phyloP scores from a whole-genome alignment of 2,797 vertebrate species.

The Siniperca scherzeri region DNA sequence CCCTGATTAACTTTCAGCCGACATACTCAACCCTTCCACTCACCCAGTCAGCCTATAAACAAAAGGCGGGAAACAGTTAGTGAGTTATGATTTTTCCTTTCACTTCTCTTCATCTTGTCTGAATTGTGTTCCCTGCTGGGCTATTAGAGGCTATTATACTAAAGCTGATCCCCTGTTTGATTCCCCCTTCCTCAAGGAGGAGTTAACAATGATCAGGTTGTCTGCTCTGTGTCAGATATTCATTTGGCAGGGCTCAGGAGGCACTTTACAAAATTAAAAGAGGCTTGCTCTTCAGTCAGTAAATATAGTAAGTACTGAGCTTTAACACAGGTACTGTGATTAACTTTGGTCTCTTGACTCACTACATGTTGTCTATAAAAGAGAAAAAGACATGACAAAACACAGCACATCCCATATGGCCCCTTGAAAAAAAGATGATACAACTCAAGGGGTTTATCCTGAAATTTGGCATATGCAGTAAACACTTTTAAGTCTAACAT shows the following conservation, averaged over 20 bases:
- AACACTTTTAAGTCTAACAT: neutral
- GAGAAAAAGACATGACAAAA: neutral
- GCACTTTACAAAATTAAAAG: conserved; percentile 27
- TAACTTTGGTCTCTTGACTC: neutral
- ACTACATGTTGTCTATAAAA: neutral
- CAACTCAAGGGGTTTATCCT: neutral
- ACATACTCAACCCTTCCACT: conserved; percentile 18
- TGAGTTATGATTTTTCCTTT: conserved; percentile 21
- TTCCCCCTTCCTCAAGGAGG: neutral
- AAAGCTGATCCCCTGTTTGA: conserved; percentile 5
- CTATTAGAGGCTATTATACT: conserved; percentile 40
- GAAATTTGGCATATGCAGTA: neutral
- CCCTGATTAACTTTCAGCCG: conserved; percentile 47
- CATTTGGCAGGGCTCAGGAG: neutral
- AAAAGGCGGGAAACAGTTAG: conserved; percentile 16
- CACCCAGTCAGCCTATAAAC: conserved; percentile 11
- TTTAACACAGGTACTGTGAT: neutral
- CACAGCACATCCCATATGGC: neutral
- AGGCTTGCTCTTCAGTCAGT: neutral
- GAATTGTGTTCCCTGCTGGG: conserved; percentile 20
- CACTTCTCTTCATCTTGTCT: conserved; percentile 21
- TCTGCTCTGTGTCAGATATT: conserved; percentile 14
- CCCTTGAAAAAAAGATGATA: neutral
- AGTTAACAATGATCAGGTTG: conserved; percentile 19
- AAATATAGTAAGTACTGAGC: neutral